phyloP scores from a whole-genome alignment of 2,888 invertebrate species.

The Pasiphila rectangulata region DNA sequence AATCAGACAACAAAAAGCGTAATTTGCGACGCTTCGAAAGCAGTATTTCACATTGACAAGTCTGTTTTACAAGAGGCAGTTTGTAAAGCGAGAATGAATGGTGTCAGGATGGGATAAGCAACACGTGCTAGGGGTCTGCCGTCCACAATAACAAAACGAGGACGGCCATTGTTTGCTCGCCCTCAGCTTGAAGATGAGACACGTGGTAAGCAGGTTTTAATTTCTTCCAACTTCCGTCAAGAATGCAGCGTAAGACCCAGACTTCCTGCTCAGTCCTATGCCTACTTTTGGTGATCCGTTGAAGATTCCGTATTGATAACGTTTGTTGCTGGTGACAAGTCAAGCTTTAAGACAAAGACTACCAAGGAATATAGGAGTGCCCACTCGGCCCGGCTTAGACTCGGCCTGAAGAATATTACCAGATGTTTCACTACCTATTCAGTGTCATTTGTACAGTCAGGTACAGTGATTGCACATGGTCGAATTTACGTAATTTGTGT shows the following conservation, averaged over 20 bases:
- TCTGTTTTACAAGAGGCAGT: conserved; percentile 1
- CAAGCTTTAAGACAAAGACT: no score
- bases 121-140: conserved; percentile 66
- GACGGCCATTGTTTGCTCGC: conserved; percentile 61
- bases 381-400: no score
- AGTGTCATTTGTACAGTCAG: no score
- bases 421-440: no score
- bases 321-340: no score
- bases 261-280: conserved; percentile 5
- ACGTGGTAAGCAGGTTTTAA: conserved; percentile 71
- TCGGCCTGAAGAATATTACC: no score
- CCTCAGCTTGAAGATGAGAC: conserved; percentile 51
- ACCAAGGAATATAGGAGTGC: no score
- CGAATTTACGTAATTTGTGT: no score
- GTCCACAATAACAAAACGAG: conserved; percentile 68
- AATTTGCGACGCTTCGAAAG: conserved; percentile 12
- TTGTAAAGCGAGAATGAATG: conserved; percentile 23
- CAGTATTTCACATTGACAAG: conserved; percentile 15
- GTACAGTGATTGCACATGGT: no score
- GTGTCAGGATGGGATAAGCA: conserved; percentile 50
- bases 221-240: conserved; percentile 44
- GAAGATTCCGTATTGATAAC: no score
- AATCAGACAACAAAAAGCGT: conserved; percentile 1
- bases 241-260: conserved; percentile 2
- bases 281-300: no score